Evolutionary conservation across 2,888 invertebrate genomes (phyloP), one percentile per base, ranked within the genome.

Genomic region (Eristalinus sepulchralis): DNA sequence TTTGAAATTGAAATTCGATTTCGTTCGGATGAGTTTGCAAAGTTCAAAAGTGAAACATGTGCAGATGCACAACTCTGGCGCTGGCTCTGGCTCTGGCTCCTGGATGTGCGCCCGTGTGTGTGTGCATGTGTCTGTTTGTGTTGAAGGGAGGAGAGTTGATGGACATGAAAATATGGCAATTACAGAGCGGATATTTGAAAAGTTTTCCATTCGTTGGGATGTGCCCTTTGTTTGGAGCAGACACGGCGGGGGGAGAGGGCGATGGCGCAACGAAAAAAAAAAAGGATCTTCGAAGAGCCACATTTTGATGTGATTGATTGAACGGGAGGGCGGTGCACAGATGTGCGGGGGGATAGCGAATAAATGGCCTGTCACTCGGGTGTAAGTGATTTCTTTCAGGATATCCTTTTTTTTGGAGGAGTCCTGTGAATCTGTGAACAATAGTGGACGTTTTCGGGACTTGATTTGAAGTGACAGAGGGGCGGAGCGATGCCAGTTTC

Each of bases 151-250:
- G 20, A 9, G 31, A 17, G 39, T 4, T 13, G 17, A 31, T n/a
- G 20, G 31, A 20, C 62, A 20, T 9, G 24, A 34, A 78, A 66
- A 62, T 53, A 22, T 57, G 33, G 33, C 24, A 77, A 67, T 72
- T 55, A 17, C 55, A 62, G 67, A 33, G 60, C 64, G 77, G 78
- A 78, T 68, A 68, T 73, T 68, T 63, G 63, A 57, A 78, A 63
- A 76, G 70, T 68, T 67, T 62, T 57, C 62, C 36, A 20, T 66
- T 70, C 20, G 34, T 34, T 55, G 13, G 27, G 24, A 53, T 68
- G 36, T 27, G 47, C 47, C 17, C 8, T 55, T 77, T 67, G 11
- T 82, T 34, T 55, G 60, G 8, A 27, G 17, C 24, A 33, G 17
- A 47, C 8, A 6, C 47, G 33, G n/a, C 53, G 10, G 10, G 10